Conservation (phyloP, 2,888 invertebrate genomes). For the Calameuta idolon region DNA sequence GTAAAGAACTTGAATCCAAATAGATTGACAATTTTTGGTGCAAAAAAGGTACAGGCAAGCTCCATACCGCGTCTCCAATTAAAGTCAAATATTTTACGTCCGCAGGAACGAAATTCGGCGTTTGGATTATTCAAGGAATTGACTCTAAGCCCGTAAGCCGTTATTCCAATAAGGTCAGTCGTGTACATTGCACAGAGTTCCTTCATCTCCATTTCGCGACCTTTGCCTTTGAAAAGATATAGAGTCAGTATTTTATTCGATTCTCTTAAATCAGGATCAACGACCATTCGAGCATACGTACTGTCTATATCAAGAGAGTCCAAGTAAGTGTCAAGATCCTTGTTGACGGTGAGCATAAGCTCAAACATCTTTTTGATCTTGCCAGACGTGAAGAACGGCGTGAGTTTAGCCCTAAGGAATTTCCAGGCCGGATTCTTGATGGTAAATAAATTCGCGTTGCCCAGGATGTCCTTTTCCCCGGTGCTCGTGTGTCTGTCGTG, state of each 20-base stretch:
- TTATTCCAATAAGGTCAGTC: conserved; percentile 68
- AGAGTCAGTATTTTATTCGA: neutral
- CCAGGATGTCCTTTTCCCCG: conserved; percentile 61
- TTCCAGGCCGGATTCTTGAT: conserved; percentile 67
- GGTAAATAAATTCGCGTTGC: conserved; percentile 65
- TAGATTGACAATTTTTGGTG: conserved; percentile 61
- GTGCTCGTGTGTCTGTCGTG: conserved; percentile 56
- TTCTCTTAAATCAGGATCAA: neutral
- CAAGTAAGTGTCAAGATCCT: conserved; percentile 42
- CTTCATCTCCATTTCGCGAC: conserved; percentile 50
- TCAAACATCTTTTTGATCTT: conserved; percentile 55
- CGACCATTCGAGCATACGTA: conserved; percentile 18
- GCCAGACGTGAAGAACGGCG: conserved; percentile 66
- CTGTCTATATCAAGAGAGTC: conserved; percentile 38
- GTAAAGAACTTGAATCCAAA: conserved; percentile 64
- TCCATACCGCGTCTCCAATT: conserved; percentile 58
- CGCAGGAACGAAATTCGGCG: conserved; percentile 65
- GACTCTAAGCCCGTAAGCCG: conserved; percentile 68
- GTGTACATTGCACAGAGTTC: conserved; percentile 54
- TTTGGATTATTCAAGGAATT: conserved; percentile 66
- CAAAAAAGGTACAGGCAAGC: conserved; percentile 63
- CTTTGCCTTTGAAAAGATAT: conserved; percentile 28
- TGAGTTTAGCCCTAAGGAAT: conserved; percentile 62
- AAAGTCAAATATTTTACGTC: conserved; percentile 63
- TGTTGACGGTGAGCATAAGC: conserved; percentile 43